phyloP scores from a whole-genome alignment of 2,797 vertebrate genomes.

The Aplochiton taeniatus region DNA sequence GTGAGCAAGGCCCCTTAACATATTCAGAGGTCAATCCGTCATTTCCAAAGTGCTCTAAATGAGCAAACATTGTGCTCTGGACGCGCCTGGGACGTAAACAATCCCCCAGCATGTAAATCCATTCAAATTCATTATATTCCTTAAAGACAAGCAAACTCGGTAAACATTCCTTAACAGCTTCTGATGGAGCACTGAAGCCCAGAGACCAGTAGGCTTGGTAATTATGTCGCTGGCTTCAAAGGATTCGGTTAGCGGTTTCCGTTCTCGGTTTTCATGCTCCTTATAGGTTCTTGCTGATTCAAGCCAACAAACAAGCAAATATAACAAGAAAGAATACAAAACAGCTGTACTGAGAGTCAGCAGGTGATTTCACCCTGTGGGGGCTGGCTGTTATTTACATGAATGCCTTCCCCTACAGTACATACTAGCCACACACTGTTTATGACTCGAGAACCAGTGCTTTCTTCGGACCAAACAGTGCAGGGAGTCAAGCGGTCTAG shows the following conservation, averaged over 20 bases:
- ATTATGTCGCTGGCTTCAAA: slow-evolving; percentile 11
- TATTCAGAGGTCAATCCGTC: slow-evolving; percentile 9
- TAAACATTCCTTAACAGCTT: slow-evolving; percentile 10
- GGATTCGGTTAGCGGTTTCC: not conserved
- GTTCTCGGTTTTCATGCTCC: not conserved
- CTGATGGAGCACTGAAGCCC: not conserved
- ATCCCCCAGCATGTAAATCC: not conserved
- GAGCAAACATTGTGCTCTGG: not conserved
- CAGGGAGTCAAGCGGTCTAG: slow-evolving; percentile 24
- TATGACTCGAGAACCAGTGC: slow-evolving; percentile 27
- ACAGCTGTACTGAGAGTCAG: too few relatives aligned
- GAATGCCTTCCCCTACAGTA: not conserved
- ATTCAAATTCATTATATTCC: not conserved
- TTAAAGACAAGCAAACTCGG: not conserved
- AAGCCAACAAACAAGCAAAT: not conserved
- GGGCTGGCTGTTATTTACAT: not conserved
- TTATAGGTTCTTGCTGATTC: slow-evolving; percentile 7
- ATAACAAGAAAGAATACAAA: too few relatives aligned
- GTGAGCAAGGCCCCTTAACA: slow-evolving; percentile 6
- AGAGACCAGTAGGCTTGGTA: not conserved
- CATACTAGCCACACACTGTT: slow-evolving; percentile 20
- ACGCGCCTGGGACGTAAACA: not conserved
- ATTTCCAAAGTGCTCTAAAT: not conserved
- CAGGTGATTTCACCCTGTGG: not conserved
- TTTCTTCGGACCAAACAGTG: slow-evolving; percentile 26